Base-by-base conservation (phyloP, 2,113 vertebrate genomes). In the Larimichthys polyactis region DNA sequence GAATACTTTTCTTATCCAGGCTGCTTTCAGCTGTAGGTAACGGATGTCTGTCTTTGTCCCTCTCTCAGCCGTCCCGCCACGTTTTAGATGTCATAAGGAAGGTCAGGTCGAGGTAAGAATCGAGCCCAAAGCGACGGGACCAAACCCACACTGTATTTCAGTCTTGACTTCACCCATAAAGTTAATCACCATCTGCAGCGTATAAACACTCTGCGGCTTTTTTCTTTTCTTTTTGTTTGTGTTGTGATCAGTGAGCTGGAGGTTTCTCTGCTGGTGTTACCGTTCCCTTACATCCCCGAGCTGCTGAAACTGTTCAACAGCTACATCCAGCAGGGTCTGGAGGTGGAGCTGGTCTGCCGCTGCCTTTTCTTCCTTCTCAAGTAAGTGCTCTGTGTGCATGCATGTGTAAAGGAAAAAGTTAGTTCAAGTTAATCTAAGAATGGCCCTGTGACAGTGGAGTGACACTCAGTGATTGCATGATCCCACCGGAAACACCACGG, bases 351-450 rank as follows among this genome's bases (percentile, higher is more conserved):
- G 3, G 93, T 99, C 74, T 99, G 98, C 69, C 95, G 98, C 57
- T 97, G 97, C 93, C 97, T 99, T 7, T 96, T 99, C 86, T 99
- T 99, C 88, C 93, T 99, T 54, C 96, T 99, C 88, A 98, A 96
- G 98, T 99, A 15, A 55, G 86, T 11, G 16, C 4, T 10, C 3
- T 8, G 1, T 2, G 3, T 5, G 40, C 49, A 8, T 57, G 43
- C 40, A 55, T 32, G 46, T 43, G 48, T 46, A 54, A 44, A 11
- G 60, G 15, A n/a, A 29, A 24, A 54, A 54, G 19, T 40, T 6
- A 32, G 32, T 32, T 9, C 9, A 40, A 40, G 36, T 40, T 40
- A 2, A 40, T 40, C 36, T 8, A 40, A 40, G 36, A 40, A 40
- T 40, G 32, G 32, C 32, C 32, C 32, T 36, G 7, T 36, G 32